These are phyloP conservation scores for Chymomyza fuscimana DNA, from an alignment of 2,888 invertebrate species.

Conservation along the genomic window DNA sequence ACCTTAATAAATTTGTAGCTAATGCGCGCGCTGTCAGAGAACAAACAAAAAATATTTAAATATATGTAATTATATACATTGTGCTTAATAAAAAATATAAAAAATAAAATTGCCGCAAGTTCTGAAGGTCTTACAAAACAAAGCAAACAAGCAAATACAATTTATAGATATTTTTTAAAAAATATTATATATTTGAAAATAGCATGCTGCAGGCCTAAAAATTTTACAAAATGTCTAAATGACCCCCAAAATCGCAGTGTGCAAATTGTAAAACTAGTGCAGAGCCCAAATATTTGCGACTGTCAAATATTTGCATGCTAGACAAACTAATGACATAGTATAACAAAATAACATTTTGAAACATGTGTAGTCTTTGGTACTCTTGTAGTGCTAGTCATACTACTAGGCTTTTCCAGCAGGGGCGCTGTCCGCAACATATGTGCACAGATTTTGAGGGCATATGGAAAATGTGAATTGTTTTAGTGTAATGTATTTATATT, in stretches of 20 bases:
- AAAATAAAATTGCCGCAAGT: not conserved
- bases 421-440: conserved; percentile 20
- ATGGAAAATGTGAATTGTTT: conserved; percentile 22
- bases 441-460: conserved; percentile 44
- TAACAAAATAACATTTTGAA: not conserved
- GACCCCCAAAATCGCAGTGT: not conserved
- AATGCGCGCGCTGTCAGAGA: conserved; percentile 33
- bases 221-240: not conserved
- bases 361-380: not conserved
- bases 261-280: conserved; percentile 1
- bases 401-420: not conserved
- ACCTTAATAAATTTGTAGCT: conserved; percentile 41
- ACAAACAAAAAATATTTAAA: conserved; percentile 18
- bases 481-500: conserved; percentile 26
- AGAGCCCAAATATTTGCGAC: not conserved
- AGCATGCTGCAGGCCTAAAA: not conserved
- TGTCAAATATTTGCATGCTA: conserved; percentile 1
- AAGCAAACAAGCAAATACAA: conserved; percentile 1
- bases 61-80: not conserved
- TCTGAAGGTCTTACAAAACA: conserved; percentile 7
- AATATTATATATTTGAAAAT: not conserved
- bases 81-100: not conserved
- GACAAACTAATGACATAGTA: not conserved
- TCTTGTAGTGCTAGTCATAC: no score
- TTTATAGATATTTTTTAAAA: not conserved